phyloP scores from a whole-genome alignment of 1,140 invertebrate genomes.

The Diploscapter pachys region DNA sequence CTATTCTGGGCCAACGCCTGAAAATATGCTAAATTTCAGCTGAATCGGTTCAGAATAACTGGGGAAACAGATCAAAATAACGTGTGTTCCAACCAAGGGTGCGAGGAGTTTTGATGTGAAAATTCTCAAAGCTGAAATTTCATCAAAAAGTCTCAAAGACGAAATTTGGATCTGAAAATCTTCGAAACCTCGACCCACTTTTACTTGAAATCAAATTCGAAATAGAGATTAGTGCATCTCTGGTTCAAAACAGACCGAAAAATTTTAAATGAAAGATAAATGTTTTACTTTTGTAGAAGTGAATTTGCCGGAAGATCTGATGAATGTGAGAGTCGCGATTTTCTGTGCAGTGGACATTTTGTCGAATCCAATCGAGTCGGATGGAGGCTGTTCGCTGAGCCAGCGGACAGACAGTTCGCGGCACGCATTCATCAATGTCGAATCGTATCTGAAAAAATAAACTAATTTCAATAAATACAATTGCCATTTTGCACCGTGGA shows the following conservation, averaged over 20 bases:
- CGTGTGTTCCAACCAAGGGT: no score
- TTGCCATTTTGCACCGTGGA: no score
- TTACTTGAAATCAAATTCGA: no score
- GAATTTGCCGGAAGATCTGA: slow-evolving; percentile 13
- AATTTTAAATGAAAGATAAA: not conserved
- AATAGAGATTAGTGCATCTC: no score
- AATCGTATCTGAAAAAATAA: slow-evolving; percentile 68
- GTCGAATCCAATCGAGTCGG: slow-evolving; percentile 64
- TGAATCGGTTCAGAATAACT: not conserved
- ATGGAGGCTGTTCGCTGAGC: slow-evolving; percentile 38
- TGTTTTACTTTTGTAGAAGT: slow-evolving; percentile 3
- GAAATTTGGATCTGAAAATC: no score
- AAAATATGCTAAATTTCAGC: not conserved
- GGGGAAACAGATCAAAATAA: no score
- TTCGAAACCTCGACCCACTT: no score
- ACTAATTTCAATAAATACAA: not conserved
- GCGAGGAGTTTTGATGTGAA: no score
- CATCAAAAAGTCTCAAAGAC: no score
- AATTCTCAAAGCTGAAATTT: no score
- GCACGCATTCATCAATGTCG: slow-evolving; percentile 69
- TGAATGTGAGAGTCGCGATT: slow-evolving; percentile 59
- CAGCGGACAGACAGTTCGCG: slow-evolving; percentile 66
- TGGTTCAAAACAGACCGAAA: not conserved
- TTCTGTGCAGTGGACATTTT: slow-evolving; percentile 64
- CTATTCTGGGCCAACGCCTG: not conserved